Evolutionary conservation across 2,888 invertebrate genomes (phyloP).

Genomic region (Melinaea menophilus): DNA sequence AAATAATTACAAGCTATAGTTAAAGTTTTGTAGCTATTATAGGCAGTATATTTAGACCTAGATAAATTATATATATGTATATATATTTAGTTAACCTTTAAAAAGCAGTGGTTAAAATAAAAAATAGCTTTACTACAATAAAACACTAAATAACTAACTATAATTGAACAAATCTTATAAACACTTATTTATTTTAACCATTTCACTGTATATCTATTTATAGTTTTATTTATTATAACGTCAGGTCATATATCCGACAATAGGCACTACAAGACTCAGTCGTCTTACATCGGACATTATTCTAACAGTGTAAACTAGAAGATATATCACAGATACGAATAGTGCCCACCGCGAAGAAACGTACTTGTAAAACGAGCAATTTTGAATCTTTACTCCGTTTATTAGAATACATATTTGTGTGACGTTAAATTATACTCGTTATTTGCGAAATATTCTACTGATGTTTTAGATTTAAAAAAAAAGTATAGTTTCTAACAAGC

Average conservation of each 20-base stretch:
- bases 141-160: no score
- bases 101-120: no score
- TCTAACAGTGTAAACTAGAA: constrained; percentile 39
- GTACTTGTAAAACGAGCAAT: constrained; percentile 18
- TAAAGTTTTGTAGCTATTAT: no score
- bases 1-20: no score
- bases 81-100: no score
- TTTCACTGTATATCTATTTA: constrained; percentile 11
- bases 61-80: no score
- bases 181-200: background rate
- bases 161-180: no score
- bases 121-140: no score
- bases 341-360: constrained; percentile 18
- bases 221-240: constrained; percentile 25
- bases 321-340: constrained; percentile 32
- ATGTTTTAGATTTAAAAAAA: background rate
- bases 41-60: no score
- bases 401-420: background rate
- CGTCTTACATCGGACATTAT: constrained; percentile 32
- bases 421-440: background rate
- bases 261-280: constrained; percentile 22
- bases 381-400: constrained; percentile 13
- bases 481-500: background rate
- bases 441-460: background rate
- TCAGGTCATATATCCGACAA: constrained; percentile 33